These are phyloP conservation scores for Drosophila testacea DNA, from an alignment of 2,888 invertebrate species.

Conservation along the genomic window DNA sequence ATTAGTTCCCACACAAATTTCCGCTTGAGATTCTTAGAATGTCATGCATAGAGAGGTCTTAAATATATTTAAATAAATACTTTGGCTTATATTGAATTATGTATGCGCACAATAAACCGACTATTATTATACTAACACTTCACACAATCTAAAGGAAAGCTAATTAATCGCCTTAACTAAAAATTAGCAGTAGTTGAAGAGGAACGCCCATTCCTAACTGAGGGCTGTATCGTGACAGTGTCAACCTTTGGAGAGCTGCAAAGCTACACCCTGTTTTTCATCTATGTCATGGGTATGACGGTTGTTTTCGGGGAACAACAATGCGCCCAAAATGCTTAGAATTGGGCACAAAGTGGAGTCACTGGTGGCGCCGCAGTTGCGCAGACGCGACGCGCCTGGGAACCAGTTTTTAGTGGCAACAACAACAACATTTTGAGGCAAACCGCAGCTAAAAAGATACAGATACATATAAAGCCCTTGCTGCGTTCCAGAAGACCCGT, in stretches of 20 bases:
- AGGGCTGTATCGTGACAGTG: slow-evolving; percentile 23
- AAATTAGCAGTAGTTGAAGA: slow-evolving; percentile 47
- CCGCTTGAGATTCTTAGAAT: slow-evolving; percentile 62
- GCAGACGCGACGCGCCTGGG: slow-evolving; percentile 59
- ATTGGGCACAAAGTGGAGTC: slow-evolving; percentile 61
- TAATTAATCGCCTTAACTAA: slow-evolving; percentile 56
- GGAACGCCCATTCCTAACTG: slow-evolving; percentile 19
- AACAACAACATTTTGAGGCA: slow-evolving; percentile 32
- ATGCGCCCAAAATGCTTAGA: slow-evolving; percentile 59
- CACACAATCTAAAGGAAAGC: slow-evolving; percentile 40
- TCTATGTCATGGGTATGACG: slow-evolving; percentile 29
- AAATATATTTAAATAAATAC: slow-evolving; percentile 76
- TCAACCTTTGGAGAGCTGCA: slow-evolving; percentile 27
- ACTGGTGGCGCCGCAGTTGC: slow-evolving; percentile 56
- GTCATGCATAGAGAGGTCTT: slow-evolving; percentile 41
- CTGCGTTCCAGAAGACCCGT: slow-evolving; percentile 61
- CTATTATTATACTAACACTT: slow-evolving; percentile 50
- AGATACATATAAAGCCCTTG: slow-evolving; percentile 55
- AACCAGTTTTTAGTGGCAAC: slow-evolving; percentile 68
- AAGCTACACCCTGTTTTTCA: slow-evolving; percentile 33
- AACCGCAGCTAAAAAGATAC: slow-evolving; percentile 28
- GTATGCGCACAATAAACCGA: slow-evolving; percentile 5
- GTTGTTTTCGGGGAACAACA: slow-evolving; percentile 55
- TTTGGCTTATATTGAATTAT: slow-evolving; percentile 27
- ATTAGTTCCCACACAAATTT: slow-evolving; percentile 70